phyloP scores from a whole-genome alignment of 2,113 vertebrate genomes.

The Glaucidium brasilianum region DNA sequence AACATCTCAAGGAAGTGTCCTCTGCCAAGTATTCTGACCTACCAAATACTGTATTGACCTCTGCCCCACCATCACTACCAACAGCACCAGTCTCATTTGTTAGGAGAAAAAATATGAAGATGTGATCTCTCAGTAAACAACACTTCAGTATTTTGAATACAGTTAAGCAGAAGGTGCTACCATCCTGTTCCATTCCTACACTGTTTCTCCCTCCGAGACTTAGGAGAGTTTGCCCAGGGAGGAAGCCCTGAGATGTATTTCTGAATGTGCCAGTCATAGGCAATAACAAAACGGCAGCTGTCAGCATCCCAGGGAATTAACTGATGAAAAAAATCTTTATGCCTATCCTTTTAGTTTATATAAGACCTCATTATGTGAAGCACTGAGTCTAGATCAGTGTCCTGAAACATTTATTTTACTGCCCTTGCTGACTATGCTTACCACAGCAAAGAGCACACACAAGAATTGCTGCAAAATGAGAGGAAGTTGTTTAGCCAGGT shows the following conservation, averaged over 20 bases:
- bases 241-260: not conserved
- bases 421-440: not conserved
- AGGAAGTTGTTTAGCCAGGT: not conserved
- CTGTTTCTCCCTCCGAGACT: accelerated
- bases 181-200: not conserved
- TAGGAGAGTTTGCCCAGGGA: not conserved
- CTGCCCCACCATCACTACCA: not conserved
- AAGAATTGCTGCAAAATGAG: not conserved
- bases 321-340: not conserved
- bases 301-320: conserved; percentile 11
- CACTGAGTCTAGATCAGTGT: not conserved
- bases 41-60: not conserved
- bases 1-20: not conserved
- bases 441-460: not conserved
- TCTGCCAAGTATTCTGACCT: not conserved
- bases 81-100: not conserved
- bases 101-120: not conserved
- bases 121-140: not conserved
- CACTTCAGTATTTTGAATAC: not conserved
- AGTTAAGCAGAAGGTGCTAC: not conserved
- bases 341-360: not conserved
- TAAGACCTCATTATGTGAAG: not conserved
- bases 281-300: not conserved
- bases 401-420: conserved; percentile 4
- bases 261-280: not conserved